Percentiles rank a stretch among this genome's conserved stretches.
Conservation (phyloP, 2,888 invertebrate genomes). For the Druceiella hillmani region DNA sequence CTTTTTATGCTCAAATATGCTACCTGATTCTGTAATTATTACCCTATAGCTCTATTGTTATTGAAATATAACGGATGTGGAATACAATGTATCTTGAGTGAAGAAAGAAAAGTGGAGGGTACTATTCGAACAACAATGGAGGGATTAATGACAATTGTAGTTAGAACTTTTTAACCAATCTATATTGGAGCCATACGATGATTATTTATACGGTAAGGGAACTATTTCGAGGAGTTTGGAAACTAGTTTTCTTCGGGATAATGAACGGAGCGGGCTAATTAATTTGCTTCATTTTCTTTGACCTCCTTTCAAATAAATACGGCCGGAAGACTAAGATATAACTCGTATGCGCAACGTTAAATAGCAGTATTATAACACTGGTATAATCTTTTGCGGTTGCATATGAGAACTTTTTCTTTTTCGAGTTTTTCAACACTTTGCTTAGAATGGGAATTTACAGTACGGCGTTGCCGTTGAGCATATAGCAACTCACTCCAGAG, state of each 20-base stretch:
- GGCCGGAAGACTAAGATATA: constrained; percentile 45
- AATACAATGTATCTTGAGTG: not conserved
- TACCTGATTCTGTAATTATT: no score
- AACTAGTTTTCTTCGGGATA: constrained; percentile 56
- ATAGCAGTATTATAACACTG: constrained; percentile 42
- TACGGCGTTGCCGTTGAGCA: constrained; percentile 39
- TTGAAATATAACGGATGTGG: not conserved
- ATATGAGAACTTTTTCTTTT: constrained; percentile 40
- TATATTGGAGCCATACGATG: no score
- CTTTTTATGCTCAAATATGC: no score
- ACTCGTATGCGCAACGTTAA: constrained; percentile 38
- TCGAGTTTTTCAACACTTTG: constrained; percentile 49
- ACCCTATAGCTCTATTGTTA: no score
- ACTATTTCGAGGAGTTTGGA: constrained; percentile 42
- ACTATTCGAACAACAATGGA: no score
- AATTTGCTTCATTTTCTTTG: constrained; percentile 52
- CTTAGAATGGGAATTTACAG: constrained; percentile 48
- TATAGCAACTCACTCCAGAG: not conserved
- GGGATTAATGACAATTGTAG: no score
- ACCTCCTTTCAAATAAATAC: constrained; percentile 51
- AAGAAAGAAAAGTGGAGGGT: not conserved
- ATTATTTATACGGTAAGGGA: not conserved
- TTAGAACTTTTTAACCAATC: not conserved
- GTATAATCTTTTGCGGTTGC: constrained; percentile 43
- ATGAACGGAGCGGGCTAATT: constrained; percentile 56